Evolutionary conservation across 2,888 invertebrate species (phyloP).

Genomic region (Nomada ferruginata): DNA sequence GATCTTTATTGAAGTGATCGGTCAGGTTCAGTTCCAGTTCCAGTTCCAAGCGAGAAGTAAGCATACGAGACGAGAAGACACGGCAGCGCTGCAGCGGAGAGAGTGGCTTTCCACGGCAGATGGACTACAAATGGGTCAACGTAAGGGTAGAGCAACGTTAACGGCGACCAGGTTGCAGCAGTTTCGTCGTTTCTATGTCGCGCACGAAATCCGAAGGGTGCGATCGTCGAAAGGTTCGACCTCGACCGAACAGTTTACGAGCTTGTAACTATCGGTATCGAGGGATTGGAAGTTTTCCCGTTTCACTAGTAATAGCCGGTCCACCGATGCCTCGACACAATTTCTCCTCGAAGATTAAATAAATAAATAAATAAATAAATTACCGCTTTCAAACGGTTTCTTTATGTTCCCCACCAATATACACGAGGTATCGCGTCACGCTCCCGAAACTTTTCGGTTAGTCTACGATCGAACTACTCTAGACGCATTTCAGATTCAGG

Average conservation of each 20-base stretch:
- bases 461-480: not conserved
- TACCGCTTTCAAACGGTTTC: constrained; percentile 21
- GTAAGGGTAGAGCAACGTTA: constrained; percentile 15
- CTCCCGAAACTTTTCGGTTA: not conserved
- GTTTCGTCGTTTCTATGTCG: constrained; percentile 36
- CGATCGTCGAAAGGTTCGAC: constrained; percentile 28
- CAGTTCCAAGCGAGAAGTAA: not conserved
- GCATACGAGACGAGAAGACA: too few relatives aligned
- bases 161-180: constrained; percentile 22
- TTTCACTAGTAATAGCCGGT: constrained; percentile 40
- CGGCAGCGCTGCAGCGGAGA: not conserved
- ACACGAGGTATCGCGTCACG: constrained; percentile 4
- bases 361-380: too few relatives aligned
- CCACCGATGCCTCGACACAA: constrained; percentile 22
- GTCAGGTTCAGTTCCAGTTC: constrained; percentile 11
- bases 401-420: constrained; percentile 25
- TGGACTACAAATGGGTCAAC: constrained; percentile 22
- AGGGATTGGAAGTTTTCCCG: constrained; percentile 51
- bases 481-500: not conserved
- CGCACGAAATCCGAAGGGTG: constrained; percentile 17
- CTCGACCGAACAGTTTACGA: constrained; percentile 37
- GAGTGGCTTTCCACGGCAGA: constrained; percentile 6
- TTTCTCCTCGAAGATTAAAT: constrained; percentile 12
- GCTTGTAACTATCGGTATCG: constrained; percentile 49
- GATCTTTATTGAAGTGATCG: constrained; percentile 12